Evolutionary conservation across 2,113 vertebrate species (phyloP), one percentile per base, ranked within the genome.

Genomic region (Myxocyprinus asiaticus): DNA sequence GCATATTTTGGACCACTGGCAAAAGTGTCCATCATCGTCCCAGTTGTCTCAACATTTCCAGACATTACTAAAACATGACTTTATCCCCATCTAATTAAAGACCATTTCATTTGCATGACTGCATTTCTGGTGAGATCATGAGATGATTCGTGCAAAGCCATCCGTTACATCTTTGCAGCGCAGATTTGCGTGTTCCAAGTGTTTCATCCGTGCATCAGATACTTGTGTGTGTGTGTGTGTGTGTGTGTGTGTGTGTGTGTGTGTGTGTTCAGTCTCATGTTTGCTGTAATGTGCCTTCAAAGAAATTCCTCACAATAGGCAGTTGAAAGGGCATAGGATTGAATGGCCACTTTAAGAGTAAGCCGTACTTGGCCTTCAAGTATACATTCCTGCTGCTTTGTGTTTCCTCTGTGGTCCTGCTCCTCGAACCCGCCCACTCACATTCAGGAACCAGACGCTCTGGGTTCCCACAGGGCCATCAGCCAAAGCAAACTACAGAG

Each of bases 341-440:
- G 90, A 91, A 92, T 91, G 90, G 88, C 89, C 85, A 85, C 85
- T 89, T 90, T 84, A 90, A 90, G 89, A 87, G 88, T 88, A 89
- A 90, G 90, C 88, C 89, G 90, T 89, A 92, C 91, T 92, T 93
- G 91, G 92, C 92, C 91, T 92, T 92, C 90, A 89, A 90, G 88
- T 87, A 89, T 84, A 89, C 88, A 91, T 92, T 92, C 90, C 90
- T 91, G 85, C 87, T 86, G 89, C 88, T 93, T 90, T 90, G 88
- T 91, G 89, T 90, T 92, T 92, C 91, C 90, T 92, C 90, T 92
- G 89, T 91, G 90, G 89, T 90, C 90, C 88, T 86, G 77, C 84
- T 85, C 90, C 85, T 67, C 81, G 22, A 48, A 42, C 78, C 87
- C 73, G 70, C 79, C 65, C 79, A 67, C 79, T 68, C 89, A 83